Evolutionary conservation across 2,888 invertebrate species (phyloP), one percentile per base, ranked within the genome.

Genomic region (Rhagonycha lutea): DNA sequence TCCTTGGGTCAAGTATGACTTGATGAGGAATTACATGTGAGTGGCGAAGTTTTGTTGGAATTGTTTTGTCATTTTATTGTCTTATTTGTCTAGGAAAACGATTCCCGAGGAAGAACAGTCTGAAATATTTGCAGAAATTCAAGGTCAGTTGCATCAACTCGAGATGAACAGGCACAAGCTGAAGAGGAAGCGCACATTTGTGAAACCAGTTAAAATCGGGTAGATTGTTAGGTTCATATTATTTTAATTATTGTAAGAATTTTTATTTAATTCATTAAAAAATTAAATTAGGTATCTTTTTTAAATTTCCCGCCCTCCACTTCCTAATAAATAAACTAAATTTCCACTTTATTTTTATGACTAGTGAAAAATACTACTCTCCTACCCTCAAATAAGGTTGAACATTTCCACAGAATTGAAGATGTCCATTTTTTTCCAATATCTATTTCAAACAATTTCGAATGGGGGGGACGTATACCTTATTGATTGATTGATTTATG

Each of bases 11-110:
- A 94, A 96, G 89, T 96, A 93, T 88, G 98, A 99, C 88, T 89
- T 99, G 71, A 98, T 99, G 97, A 95, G 95, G 86, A 91, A 94
- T 76, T 98, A 98, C 87, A 94, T 98, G 91, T 93, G 87, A 83
- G 84, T 82, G 26, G 14, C 65, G 9, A 18, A 29, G 14, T 23
- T 65, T 23, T 0, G 14, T n/a, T 24, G 11, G 3, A 72, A 74
- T 61, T 60, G 68, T 61, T 26, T 73, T 65, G 14, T 67, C 73
- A 76, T 81, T 79, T 72, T 74, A 79, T 81, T 89, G 7, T 47
- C 5, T 2, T 7, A 7, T n/a, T 47, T n/a, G 47, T 89, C 12
- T 86, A 93, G 94, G 84, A 89, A 90, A 86, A 94, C 95, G 1
- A 95, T 98, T 82, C 94, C 97, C 10, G 94, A 94, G 81, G 97